Conservation (phyloP, 2,113 vertebrate genomes). For the Seriola dumerili region DNA sequence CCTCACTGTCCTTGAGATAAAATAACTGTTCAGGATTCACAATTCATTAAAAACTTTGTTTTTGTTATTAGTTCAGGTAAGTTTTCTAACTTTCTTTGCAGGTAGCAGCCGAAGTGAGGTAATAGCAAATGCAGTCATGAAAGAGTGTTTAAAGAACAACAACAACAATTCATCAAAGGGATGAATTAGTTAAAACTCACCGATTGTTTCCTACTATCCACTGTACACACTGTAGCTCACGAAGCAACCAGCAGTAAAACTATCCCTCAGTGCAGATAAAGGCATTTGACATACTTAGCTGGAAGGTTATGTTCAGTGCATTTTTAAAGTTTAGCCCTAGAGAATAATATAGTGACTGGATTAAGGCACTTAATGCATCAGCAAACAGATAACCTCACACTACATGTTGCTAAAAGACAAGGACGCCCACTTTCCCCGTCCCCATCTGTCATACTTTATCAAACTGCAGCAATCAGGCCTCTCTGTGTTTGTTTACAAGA, state of each 20-base stretch:
- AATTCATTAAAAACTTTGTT: neutral
- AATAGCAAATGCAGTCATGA: no score
- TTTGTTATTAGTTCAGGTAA: neutral
- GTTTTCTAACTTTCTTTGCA: neutral
- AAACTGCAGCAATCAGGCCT: neutral
- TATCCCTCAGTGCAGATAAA: neutral
- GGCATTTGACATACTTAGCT: neutral
- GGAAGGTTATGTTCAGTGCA: neutral
- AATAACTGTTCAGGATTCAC: neutral
- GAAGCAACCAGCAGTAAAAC: neutral
- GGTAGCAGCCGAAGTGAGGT: neutral
- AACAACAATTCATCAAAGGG: neutral
- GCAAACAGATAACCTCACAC: neutral
- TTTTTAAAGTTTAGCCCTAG: neutral
- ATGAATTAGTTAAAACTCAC: neutral
- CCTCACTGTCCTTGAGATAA: neutral
- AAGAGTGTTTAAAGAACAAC: neutral
- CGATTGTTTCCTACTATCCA: neutral
- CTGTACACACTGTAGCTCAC: neutral
- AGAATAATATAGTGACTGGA: neutral
- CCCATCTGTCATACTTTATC: no score
- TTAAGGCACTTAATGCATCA: neutral
- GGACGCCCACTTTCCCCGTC: no score
- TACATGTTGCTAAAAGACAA: neutral
- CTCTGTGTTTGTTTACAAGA: no score